Base-by-base conservation (phyloP, 2,797 vertebrate genomes). In the Alectoris magna region DNA sequence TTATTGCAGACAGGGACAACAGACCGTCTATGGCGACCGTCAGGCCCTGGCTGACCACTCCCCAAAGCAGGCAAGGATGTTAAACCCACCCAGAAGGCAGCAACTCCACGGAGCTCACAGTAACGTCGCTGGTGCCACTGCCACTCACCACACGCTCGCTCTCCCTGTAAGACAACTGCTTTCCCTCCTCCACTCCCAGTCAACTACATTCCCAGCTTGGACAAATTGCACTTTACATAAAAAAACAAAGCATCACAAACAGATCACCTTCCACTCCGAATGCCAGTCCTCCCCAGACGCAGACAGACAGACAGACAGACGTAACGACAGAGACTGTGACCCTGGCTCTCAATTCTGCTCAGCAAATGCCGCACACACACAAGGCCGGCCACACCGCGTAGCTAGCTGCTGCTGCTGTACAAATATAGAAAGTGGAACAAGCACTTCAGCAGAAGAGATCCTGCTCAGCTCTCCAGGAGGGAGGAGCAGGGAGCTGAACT, bases 401-500 rank as follows among this genome's bases (percentile, higher is more conserved):
- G 77, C 59, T 69, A 86, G 86, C 81, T 49, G 91, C 93, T 87
- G 85, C 78, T 94, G 93, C 96, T 96, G 96, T 76, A 97, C 97
- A 97, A 97, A 98, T 97, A 97, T 94, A 98, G 97, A 97, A 96
- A 95, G 93, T 88, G 74, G 91, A 97, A 91, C 94, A 88, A 95
- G 67, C 84, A 67, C 90, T 96, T 83, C 95, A 91, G 95, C 94
- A 94, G 91, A 96, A 96, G 91, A 93, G 93, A 96, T 83, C 95
- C 94, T 95, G 92, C 94, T 93, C 94, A 3, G n/a, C 62, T 94
- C 90, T 87, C 79, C 0, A 21, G 75, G 96, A 97, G 95, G 97
- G 97, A 97, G 97, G 97, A 96, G 97, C 96, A 95, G 93, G 46
- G 88, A 91, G 94, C 94, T 90, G 88, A 95, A 96, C 87, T 94